Conservation (phyloP, 2,113 vertebrate species). For the Pterocles gutturalis region DNA sequence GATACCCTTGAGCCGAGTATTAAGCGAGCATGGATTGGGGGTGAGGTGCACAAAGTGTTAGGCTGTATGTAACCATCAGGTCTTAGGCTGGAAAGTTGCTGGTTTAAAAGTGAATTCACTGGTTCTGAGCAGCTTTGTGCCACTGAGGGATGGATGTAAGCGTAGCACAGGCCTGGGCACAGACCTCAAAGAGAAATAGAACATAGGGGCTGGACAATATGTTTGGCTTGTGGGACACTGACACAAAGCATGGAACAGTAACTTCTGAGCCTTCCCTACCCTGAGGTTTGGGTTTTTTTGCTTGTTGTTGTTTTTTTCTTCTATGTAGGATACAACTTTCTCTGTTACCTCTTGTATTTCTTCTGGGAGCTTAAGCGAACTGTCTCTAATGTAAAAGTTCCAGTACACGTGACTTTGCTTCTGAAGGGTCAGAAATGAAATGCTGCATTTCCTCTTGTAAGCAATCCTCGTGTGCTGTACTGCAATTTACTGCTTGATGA, state of each 20-base stretch:
- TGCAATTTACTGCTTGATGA: not conserved
- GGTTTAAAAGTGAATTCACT: not conserved
- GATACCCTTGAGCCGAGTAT: not conserved
- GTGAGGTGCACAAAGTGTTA: not conserved
- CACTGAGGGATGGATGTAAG: not conserved
- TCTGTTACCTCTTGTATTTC: not conserved
- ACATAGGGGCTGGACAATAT: not conserved
- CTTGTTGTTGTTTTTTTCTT: not conserved
- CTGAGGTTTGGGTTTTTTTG: not conserved
- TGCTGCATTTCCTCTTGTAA: not conserved
- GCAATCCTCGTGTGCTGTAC: accelerated
- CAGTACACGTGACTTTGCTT: not conserved
- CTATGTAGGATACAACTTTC: not conserved
- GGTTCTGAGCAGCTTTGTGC: not conserved
- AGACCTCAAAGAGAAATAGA: not conserved
- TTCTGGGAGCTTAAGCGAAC: not conserved
- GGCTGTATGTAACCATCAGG: accelerated
- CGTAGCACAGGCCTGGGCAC: not conserved
- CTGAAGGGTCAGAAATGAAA: not conserved
- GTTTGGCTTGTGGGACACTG: not conserved
- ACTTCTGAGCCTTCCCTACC: not conserved
- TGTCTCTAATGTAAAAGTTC: not conserved
- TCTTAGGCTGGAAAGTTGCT: not conserved
- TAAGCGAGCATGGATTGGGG: not conserved
- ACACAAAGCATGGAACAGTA: not conserved